A percentile compares a stretch with the other conserved stretches of the same genome.
These are phyloP conservation scores for Kryphioiulus occultus DNA, from an alignment of 2,888 invertebrate species.

Conservation along the genomic window DNA sequence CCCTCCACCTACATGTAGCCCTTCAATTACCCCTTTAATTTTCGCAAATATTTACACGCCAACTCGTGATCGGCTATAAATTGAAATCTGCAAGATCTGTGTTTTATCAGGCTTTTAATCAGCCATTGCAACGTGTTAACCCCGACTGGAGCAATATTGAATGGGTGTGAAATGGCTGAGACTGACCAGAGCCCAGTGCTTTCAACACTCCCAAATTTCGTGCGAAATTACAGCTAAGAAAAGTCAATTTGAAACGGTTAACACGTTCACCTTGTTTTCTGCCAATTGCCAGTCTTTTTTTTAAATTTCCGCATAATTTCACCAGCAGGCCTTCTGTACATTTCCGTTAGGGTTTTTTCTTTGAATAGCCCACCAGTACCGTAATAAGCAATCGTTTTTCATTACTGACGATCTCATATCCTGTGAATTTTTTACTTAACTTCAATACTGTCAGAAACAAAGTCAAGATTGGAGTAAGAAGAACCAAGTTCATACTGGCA, in stretches of 20 bases:
- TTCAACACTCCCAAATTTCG: neutral
- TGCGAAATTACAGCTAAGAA: neutral
- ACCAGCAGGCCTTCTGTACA: neutral
- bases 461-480: neutral
- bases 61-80: neutral
- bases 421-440: neutral
- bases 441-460: neutral
- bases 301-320: constrained; percentile 8
- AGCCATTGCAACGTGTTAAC: neutral
- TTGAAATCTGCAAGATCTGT: neutral
- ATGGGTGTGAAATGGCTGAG: neutral
- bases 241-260: neutral
- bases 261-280: constrained; percentile 9
- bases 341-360: neutral
- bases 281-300: neutral
- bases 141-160: neutral
- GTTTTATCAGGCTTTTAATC: neutral
- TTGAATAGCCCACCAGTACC: neutral
- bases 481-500: neutral
- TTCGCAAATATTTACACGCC: neutral
- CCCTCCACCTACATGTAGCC: neutral
- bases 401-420: neutral
- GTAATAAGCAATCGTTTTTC: neutral
- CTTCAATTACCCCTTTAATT: neutral
- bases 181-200: neutral